These are phyloP conservation scores for Drusus annulatus DNA, from an alignment of 1,140 invertebrate species.

Conservation along the genomic window DNA sequence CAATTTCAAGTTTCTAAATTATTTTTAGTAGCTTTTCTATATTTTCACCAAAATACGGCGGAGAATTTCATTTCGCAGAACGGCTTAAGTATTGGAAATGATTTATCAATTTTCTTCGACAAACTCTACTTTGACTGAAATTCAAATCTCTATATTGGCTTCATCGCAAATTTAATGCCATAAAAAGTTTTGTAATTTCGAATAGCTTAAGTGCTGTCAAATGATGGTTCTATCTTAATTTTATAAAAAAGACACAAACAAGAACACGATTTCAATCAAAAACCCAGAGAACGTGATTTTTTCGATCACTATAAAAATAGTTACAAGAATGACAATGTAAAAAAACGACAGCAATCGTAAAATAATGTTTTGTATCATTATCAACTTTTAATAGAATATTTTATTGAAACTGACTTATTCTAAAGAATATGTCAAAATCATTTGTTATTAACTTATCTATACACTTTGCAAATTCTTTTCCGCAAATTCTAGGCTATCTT, in stretches of 20 bases:
- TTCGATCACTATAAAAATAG: neutral
- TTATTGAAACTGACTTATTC: no score
- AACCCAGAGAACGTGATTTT: neutral
- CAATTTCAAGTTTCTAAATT: constrained; percentile 1
- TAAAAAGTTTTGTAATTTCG: constrained; percentile 43
- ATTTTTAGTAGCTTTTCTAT: neutral
- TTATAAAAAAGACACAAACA: neutral
- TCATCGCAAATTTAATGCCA: constrained; percentile 35
- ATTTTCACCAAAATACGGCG: constrained; percentile 6
- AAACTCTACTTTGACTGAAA: constrained; percentile 37
- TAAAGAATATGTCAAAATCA: no score
- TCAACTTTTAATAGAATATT: no score
- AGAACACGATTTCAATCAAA: neutral
- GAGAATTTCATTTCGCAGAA: constrained; percentile 23
- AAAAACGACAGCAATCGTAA: no score
- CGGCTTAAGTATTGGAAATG: constrained; percentile 33
- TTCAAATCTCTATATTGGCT: constrained; percentile 42
- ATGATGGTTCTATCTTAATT: constrained; percentile 24
- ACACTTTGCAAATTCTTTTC: no score
- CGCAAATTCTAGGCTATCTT: no score
- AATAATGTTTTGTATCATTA: no score
- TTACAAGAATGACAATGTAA: no score
- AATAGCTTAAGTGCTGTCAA: constrained; percentile 37
- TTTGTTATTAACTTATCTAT: no score
- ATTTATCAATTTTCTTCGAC: constrained; percentile 41